phyloP scores from a whole-genome alignment of 2,888 invertebrate species.

The Tetropium fuscum region DNA sequence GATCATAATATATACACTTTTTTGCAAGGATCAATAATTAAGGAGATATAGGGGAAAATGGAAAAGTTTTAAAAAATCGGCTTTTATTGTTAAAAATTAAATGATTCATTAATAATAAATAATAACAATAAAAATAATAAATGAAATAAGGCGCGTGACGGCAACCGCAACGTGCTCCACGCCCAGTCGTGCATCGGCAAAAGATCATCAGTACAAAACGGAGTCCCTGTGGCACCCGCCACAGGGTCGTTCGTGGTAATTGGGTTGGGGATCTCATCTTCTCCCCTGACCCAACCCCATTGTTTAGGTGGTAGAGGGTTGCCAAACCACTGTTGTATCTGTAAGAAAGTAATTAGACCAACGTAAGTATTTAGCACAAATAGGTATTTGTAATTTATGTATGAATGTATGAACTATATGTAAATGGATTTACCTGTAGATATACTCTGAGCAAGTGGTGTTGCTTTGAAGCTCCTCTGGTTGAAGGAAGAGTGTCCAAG shows the following conservation, averaged over 20 bases:
- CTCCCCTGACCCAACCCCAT: too few relatives aligned
- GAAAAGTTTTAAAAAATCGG: too few relatives aligned
- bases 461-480: conserved; percentile 2
- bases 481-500: conserved; percentile 1
- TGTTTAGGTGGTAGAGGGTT: too few relatives aligned
- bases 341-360: background rate
- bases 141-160: too few relatives aligned
- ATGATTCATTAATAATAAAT: background rate
- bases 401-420: background rate
- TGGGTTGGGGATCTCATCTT: background rate
- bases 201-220: too few relatives aligned
- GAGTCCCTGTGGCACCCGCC: too few relatives aligned
- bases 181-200: too few relatives aligned
- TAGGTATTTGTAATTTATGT: background rate
- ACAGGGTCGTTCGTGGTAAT: background rate
- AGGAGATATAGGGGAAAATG: background rate
- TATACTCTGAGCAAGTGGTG: conserved; percentile 12
- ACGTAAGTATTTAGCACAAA: background rate
- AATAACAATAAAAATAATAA: background rate
- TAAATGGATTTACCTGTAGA: conserved; percentile 10
- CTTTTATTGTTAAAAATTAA: too few relatives aligned
- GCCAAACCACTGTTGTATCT: background rate
- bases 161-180: too few relatives aligned
- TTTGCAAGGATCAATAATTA: background rate
- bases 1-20: background rate